phyloP scores from a whole-genome alignment of 1,140 invertebrate species.

The Drosophila bocqueti region DNA sequence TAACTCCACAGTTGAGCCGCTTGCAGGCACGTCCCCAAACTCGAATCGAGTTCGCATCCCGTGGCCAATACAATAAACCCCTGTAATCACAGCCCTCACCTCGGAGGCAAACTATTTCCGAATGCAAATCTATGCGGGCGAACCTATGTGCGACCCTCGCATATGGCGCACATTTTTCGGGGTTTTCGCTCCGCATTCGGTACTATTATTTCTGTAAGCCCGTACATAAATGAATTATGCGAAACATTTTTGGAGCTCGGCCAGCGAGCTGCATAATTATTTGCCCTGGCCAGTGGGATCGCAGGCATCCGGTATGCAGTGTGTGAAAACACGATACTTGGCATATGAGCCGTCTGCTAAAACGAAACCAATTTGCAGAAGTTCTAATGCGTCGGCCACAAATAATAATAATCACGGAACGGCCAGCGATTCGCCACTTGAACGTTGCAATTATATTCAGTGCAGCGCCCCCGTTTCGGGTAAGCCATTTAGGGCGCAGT shows the following conservation, averaged over 20 bases:
- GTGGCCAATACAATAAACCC: slow-evolving; percentile 16
- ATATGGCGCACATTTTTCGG: slow-evolving; percentile 36
- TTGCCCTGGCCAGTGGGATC: slow-evolving; percentile 17
- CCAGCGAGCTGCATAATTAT: slow-evolving; percentile 43
- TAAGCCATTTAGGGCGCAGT: slow-evolving; percentile 27
- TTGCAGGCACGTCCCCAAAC: background rate
- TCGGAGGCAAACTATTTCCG: slow-evolving; percentile 15
- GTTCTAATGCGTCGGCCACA: slow-evolving; percentile 57
- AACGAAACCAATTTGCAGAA: slow-evolving; percentile 69
- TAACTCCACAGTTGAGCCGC: background rate
- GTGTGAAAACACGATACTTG: slow-evolving; percentile 44
- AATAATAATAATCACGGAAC: slow-evolving; percentile 64
- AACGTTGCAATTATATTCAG: slow-evolving; percentile 73
- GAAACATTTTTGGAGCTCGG: slow-evolving; percentile 28
- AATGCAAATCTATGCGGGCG: slow-evolving; percentile 41
- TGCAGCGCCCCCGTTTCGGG: slow-evolving; percentile 19
- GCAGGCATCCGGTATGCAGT: slow-evolving; percentile 17
- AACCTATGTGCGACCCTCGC: slow-evolving; percentile 20
- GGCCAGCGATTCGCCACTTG: slow-evolving; percentile 64
- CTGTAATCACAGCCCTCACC: slow-evolving; percentile 14
- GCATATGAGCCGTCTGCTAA: slow-evolving; percentile 20
- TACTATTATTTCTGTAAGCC: slow-evolving; percentile 24
- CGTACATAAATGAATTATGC: slow-evolving; percentile 37
- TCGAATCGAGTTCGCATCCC: background rate
- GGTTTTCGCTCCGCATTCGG: background rate